Evolutionary conservation across 2,888 invertebrate genomes (phyloP).

Genomic region (Microctonus aethiopoides): DNA sequence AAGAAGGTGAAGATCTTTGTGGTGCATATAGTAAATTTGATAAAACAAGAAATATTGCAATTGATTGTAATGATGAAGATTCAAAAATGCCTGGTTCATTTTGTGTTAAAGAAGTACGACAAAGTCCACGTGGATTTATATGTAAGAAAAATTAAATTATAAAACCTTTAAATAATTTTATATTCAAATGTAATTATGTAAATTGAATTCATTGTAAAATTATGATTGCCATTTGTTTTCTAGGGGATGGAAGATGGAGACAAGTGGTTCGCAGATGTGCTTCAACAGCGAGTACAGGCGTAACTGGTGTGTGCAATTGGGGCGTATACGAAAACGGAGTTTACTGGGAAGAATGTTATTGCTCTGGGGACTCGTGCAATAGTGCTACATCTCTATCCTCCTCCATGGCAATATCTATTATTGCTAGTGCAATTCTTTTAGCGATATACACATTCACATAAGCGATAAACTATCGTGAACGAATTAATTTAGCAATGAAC

Average conservation of each 20-base stretch:
- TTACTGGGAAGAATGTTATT: conserved; percentile 98
- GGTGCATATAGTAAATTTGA: conserved; percentile 91
- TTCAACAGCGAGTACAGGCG: conserved; percentile 89
- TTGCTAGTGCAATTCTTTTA: conserved; percentile 20
- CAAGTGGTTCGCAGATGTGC: conserved; percentile 91
- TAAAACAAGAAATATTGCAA: conserved; percentile 84
- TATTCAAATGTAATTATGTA: conserved; percentile 15
- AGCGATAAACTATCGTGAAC: not conserved
- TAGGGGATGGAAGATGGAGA: conserved; percentile 95
- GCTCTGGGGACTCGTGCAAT: conserved; percentile 92
- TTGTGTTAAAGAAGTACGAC: conserved; percentile 94
- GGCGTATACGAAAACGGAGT: conserved; percentile 93
- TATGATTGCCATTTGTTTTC: conserved; percentile 49
- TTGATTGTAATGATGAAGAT: conserved; percentile 95
- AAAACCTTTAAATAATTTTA: not conserved
- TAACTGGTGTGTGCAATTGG: conserved; percentile 97
- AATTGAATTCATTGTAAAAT: conserved; percentile 5
- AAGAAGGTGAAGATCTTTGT: conserved; percentile 85
- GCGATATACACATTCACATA: conserved; percentile 36
- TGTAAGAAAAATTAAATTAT: conserved; percentile 77
- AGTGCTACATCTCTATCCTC: conserved; percentile 48
- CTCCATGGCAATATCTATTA: conserved; percentile 23
- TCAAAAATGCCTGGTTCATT: conserved; percentile 95
- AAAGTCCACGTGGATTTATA: conserved; percentile 92
- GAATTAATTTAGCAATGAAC: not conserved